Conservation (phyloP, 2,888 invertebrate species). For the Drosophila anceps region DNA sequence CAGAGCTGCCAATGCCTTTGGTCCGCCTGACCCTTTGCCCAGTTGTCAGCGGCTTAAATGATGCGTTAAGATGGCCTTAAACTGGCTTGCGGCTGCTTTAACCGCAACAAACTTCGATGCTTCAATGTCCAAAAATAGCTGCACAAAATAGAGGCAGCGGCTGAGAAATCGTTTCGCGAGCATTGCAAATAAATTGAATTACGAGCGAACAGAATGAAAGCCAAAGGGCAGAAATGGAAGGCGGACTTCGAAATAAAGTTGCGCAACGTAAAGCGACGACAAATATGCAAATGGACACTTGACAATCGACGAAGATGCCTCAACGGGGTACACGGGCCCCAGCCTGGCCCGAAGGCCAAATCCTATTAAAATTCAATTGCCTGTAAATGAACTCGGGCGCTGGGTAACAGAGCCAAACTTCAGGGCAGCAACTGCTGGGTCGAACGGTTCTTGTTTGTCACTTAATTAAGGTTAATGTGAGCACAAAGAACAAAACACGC, state of each 20-base stretch:
- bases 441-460: constrained; percentile 72
- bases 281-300: constrained; percentile 77
- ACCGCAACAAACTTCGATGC: constrained; percentile 67
- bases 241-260: constrained; percentile 42
- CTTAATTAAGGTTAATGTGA: constrained; percentile 80
- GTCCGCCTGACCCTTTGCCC: background rate
- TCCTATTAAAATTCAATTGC: constrained; percentile 80
- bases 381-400: constrained; percentile 70
- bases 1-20: constrained; percentile 16
- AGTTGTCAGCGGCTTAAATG: constrained; percentile 69
- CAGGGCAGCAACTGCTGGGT: constrained; percentile 10
- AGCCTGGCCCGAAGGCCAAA: constrained; percentile 40
- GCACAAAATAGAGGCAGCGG: background rate
- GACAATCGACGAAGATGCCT: constrained; percentile 41
- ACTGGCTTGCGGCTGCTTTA: constrained; percentile 65
- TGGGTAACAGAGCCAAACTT: constrained; percentile 39
- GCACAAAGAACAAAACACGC: constrained; percentile 44
- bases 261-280: constrained; percentile 44
- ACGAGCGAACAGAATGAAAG: constrained; percentile 58
- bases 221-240: constrained; percentile 41
- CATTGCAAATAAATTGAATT: constrained; percentile 76
- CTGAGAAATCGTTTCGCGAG: constrained; percentile 54
- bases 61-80: constrained; percentile 70
- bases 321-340: background rate
- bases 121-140: constrained; percentile 21